These are phyloP conservation scores for Macrosiphum euphorbiae DNA, from an alignment of 2,888 invertebrate genomes.

Conservation along the genomic window DNA sequence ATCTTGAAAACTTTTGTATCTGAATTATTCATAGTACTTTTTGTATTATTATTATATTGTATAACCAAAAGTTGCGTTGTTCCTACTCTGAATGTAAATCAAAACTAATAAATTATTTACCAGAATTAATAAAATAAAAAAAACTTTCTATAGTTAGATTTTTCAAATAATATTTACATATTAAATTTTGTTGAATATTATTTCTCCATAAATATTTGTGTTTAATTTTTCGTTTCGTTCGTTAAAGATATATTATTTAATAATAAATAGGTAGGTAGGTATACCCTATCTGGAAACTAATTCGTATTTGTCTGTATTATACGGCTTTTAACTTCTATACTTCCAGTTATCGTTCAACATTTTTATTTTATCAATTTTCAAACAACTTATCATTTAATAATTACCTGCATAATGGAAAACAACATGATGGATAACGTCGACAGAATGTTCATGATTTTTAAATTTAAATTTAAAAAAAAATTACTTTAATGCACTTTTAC, in stretches of 20 bases:
- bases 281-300: neutral
- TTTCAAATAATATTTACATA: neutral
- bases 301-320: neutral
- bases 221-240: neutral
- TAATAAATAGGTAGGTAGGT: neutral
- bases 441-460: neutral
- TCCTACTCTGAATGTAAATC: neutral
- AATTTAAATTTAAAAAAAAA: neutral
- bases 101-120: neutral
- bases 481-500: neutral
- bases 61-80: neutral
- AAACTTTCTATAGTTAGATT: neutral
- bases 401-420: slow-evolving; percentile 8
- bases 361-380: neutral
- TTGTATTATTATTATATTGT: neutral
- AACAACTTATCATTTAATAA: neutral
- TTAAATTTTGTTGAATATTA: too few relatives aligned
- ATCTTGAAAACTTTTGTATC: neutral
- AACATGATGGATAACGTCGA: neutral
- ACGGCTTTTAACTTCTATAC: neutral
- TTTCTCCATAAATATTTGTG: neutral
- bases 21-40: neutral
- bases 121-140: neutral
- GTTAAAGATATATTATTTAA: neutral
- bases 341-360: neutral